Conservation (phyloP, 2,797 vertebrate species). For the Peromyscus nudipes region DNA sequence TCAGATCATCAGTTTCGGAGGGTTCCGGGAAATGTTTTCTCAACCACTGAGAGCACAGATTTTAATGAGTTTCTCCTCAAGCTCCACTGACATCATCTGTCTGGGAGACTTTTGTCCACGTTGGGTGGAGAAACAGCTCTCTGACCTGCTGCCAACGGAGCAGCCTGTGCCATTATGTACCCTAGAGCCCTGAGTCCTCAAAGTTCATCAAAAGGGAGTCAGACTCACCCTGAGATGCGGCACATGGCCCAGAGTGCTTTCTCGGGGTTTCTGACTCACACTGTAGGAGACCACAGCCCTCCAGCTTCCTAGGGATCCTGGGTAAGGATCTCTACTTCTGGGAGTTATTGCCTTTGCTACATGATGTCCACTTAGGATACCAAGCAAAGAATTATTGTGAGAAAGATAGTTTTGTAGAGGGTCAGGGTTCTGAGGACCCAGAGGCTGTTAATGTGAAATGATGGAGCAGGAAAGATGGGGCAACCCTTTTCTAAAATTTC, state of each 20-base stretch:
- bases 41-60: constrained; percentile 49
- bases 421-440: background rate
- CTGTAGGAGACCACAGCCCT: background rate
- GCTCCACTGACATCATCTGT: constrained; percentile 74
- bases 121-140: constrained; percentile 50
- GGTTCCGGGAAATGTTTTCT: constrained; percentile 62
- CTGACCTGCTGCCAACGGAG: background rate
- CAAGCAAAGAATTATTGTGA: background rate
- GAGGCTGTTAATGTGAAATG: background rate
- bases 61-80: constrained; percentile 65
- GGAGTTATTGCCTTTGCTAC: background rate
- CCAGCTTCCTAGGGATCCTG: background rate
- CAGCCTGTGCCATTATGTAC: background rate
- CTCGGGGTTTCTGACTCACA: background rate
- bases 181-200: background rate
- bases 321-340: background rate
- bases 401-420: background rate
- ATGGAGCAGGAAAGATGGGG: background rate
- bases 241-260: background rate
- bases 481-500: background rate
- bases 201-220: background rate
- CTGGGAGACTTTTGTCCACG: constrained; percentile 60
- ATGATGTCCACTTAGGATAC: background rate
- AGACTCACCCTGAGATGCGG: background rate
- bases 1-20: constrained; percentile 45